These are phyloP conservation scores for Temnothorax nylanderi DNA, from an alignment of 1,140 invertebrate genomes.

Conservation along the genomic window DNA sequence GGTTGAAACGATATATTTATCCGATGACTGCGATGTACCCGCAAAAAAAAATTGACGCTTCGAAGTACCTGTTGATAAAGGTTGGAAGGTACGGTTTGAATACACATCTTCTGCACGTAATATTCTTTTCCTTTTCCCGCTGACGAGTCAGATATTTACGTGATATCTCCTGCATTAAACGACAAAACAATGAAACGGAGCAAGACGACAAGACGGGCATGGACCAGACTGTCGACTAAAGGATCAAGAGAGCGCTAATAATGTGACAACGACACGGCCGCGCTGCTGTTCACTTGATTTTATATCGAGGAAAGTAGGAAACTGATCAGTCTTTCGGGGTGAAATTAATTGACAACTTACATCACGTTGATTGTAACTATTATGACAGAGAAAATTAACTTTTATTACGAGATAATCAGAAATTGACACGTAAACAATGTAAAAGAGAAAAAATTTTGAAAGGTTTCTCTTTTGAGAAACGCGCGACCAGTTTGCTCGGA, in stretches of 20 bases:
- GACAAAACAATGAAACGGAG: constrained; percentile 26
- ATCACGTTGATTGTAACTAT: background rate
- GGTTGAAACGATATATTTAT: background rate
- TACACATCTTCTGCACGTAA: background rate
- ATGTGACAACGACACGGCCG: constrained; percentile 34
- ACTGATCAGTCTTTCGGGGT: background rate
- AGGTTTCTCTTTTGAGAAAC: background rate
- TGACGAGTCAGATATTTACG: constrained; percentile 35
- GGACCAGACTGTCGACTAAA: constrained; percentile 47
- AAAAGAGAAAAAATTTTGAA: background rate
- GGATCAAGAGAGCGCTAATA: constrained; percentile 55
- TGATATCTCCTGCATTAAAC: constrained; percentile 23
- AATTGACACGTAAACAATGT: background rate
- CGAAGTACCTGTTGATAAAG: background rate
- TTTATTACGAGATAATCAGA: background rate
- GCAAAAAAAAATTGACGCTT: background rate
- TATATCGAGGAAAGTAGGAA: background rate
- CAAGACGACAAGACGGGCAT: constrained; percentile 15
- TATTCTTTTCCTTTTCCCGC: background rate
- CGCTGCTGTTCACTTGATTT: constrained; percentile 12
- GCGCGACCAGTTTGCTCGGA: background rate
- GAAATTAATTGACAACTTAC: background rate
- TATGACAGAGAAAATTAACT: constrained; percentile 1
- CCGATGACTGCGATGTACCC: background rate
- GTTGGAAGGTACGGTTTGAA: background rate